Base-by-base conservation (phyloP, 2,113 vertebrate species). In the Micromys minutus region DNA sequence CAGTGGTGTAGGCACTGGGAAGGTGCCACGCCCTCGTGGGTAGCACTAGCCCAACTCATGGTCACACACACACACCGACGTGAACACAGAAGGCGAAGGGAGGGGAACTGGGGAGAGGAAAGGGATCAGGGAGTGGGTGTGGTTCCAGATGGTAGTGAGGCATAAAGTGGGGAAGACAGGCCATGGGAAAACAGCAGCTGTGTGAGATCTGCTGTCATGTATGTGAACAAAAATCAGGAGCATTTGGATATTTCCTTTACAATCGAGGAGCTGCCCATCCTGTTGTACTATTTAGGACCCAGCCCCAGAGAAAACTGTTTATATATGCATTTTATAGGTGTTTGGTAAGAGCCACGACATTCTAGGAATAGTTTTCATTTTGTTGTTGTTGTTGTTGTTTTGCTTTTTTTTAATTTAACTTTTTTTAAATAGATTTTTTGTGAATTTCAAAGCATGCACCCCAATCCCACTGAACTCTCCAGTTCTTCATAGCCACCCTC, bases 211-310 rank as follows among this genome's bases (percentile, higher is more conserved):
- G 42, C 26, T 47, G 31, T 36, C 47, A 17, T 21, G 71, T 26
- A 55, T 93, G 77, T 76, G 47, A 91, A 89, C 3, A 74, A 39
- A 26, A 91, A n/a, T 17, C 69, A 90, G 29, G 69, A 86, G 79
- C 76, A 90, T 69, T 59, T 57, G 26, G 50, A 22, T 87, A 69
- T 34, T 50, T 34, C 42, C 63, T 91, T 87, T 90, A 96, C n/a
- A 95, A 87, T 84, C 29, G 16, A 76, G 61, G 45, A 91, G 42
- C 75, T 91, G 71, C 75, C n/a, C 45, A 94, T 86, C 94, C 59
- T 89, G 45, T 57, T 89, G 29, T 17, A 36, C 59, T 63, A 67
- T 94, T 90, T 91, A 63, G 67, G 22, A 22, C 69, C 7, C 13
- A 85, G 71, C 52, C 8, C 39, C 26, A 22, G 31, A 47, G 83